Evolutionary conservation across 2,888 invertebrate species (phyloP), one percentile per base, ranked within the genome.

Genomic region (Phortica okadai): DNA sequence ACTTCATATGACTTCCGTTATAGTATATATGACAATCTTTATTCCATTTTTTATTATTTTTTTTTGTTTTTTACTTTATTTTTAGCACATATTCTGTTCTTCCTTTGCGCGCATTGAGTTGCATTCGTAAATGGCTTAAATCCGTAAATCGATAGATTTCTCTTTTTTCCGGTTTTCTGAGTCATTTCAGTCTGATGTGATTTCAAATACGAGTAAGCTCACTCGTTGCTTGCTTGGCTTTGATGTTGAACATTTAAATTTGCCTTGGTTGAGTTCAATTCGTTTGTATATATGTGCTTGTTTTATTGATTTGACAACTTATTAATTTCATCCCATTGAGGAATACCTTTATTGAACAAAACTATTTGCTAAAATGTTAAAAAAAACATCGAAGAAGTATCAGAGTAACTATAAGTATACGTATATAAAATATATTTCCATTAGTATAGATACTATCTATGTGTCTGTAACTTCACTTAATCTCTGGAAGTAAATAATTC

Each of bases 111-210:
- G 42, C 67, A 67, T 33, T 33, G 33, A 33, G 42, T 7, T 66
- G 41, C 69, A 74, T 66, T 73, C 80, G 76, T 78, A 77, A 72
- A 77, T 50, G 42, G 56, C 42, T 56, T 66, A 66, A 54, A 64
- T 74, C 42, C 54, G 54, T 88, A 85, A 85, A 85, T 85, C 85
- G 78, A 85, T 85, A 88, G 74, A 62, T 77, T 66, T 75, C 80
- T 79, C 70, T 44, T 50, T 59, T 67, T 41, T 44, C 58, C 16
- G 58, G 64, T 75, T 64, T 58, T 41, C n/a, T 41, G 11, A 11
- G 41, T 33, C 25, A 73, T 70, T 54, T 59, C 16, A 54, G 25
- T 73, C 67, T 76, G 25, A 42, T 59, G 33, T 56, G 33, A 74
- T 56, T 62, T 62, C 14, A 14, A 50, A 50, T 50, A 6, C 14